Percentiles rank a stretch among this genome's conserved stretches.
These are phyloP conservation scores for Haemorhous mexicanus DNA, from an alignment of 2,113 vertebrate species.

Conservation along the genomic window DNA sequence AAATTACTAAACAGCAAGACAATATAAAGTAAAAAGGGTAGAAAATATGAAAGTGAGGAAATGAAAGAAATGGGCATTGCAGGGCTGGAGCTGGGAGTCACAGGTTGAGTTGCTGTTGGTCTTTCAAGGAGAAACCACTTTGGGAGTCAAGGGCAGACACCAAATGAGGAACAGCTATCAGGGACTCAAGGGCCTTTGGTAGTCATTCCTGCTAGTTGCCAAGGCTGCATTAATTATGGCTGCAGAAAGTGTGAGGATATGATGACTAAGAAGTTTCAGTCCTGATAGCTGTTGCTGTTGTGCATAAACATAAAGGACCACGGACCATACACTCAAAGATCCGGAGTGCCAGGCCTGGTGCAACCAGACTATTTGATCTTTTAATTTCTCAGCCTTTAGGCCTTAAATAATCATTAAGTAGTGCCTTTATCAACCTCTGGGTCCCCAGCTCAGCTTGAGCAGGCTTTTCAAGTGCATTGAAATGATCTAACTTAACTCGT, in stretches of 20 bases:
- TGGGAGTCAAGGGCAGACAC: neutral
- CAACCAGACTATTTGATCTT: neutral
- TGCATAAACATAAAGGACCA: neutral
- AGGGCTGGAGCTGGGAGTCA: neutral
- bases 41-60: neutral
- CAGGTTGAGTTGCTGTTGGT: neutral
- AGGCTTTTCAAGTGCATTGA: neutral
- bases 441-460: neutral
- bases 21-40: neutral
- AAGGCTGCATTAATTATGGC: neutral
- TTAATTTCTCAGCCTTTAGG: neutral
- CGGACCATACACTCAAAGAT: neutral
- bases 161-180: neutral
- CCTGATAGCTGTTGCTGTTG: neutral
- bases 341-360: neutral
- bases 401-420: neutral
- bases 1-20: neutral
- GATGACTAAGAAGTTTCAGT: neutral
- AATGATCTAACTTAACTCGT: slow-evolving; percentile 2
- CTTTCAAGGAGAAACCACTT: neutral
- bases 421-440: neutral
- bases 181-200: neutral
- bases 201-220: neutral
- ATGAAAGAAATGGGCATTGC: neutral
- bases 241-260: neutral